Percentiles rank a stretch among this genome's conserved stretches.
Evolutionary conservation across 2,113 vertebrate species (phyloP).

Genomic region (Leptodactylus fuscus): DNA sequence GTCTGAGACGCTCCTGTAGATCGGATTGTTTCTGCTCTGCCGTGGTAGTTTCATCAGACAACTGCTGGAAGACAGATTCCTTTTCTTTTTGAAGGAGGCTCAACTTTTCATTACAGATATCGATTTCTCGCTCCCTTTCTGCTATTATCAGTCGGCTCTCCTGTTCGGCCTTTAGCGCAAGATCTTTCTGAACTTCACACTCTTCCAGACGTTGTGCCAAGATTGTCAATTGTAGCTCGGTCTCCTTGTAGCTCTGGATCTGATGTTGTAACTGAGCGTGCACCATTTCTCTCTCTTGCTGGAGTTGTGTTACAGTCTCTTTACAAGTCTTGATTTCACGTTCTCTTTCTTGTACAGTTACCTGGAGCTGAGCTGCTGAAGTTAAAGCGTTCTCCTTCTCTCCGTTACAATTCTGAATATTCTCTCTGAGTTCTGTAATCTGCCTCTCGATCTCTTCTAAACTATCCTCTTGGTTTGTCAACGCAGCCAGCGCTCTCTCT

Average conservation of each 20-base stretch:
- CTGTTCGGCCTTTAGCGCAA: conserved; percentile 33
- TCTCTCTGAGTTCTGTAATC: conserved; percentile 66
- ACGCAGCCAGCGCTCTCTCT: not conserved
- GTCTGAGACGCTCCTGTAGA: conserved; percentile 63
- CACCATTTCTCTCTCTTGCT: conserved; percentile 53
- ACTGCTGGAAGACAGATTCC: conserved; percentile 57
- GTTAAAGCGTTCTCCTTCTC: conserved; percentile 43
- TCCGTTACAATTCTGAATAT: conserved; percentile 65
- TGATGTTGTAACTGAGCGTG: conserved; percentile 38
- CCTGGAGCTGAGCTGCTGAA: conserved; percentile 58
- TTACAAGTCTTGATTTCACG: conserved; percentile 63
- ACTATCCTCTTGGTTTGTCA: not conserved
- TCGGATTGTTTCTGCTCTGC: conserved; percentile 52
- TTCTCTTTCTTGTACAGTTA: conserved; percentile 66
- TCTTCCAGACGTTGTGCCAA: conserved; percentile 61
- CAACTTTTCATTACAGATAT: conserved; percentile 50
- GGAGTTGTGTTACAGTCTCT: conserved; percentile 50
- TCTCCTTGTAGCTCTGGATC: conserved; percentile 53
- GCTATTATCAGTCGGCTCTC: conserved; percentile 40
- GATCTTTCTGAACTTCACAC: conserved; percentile 61
- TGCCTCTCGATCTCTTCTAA: conserved; percentile 66
- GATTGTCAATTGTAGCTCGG: conserved; percentile 53
- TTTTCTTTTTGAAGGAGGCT: conserved; percentile 64
- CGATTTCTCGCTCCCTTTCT: conserved; percentile 44
- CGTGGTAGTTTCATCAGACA: conserved; percentile 64